Conservation (phyloP, 2,888 invertebrate species). For the Lasius fuliginosus region DNA sequence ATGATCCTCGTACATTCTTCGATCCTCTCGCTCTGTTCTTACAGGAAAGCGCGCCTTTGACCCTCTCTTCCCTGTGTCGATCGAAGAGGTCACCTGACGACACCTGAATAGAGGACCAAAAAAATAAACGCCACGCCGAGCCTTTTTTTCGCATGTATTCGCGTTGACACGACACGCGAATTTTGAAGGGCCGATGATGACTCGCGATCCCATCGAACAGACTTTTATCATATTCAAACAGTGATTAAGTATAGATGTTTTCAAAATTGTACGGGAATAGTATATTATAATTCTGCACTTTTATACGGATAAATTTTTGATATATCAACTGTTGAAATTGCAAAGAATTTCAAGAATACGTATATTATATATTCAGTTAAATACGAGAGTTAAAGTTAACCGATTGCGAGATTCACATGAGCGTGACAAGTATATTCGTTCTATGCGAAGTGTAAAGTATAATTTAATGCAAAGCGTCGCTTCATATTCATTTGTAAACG, state of each 20-base stretch:
- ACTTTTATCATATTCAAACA: not conserved
- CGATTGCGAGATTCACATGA: not conserved
- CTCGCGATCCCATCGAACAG: slow-evolving; percentile 14
- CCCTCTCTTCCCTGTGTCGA: slow-evolving; percentile 63
- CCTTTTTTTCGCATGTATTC: slow-evolving; percentile 58
- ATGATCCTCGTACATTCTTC: slow-evolving; percentile 31
- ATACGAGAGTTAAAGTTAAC: not conserved
- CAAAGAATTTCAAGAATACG: not conserved
- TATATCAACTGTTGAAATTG: not conserved
- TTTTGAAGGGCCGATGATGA: slow-evolving; percentile 27
- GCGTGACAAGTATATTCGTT: not conserved
- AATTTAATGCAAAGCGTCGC: not conserved
- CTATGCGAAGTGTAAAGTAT: not conserved
- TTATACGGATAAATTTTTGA: not conserved
- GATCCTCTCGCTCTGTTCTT: slow-evolving; percentile 13
- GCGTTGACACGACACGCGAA: slow-evolving; percentile 61
- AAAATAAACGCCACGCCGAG: slow-evolving; percentile 20
- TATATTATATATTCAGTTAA: not conserved
- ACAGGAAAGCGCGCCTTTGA: slow-evolving; percentile 63
- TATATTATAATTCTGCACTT: not conserved
- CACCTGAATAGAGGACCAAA: slow-evolving; percentile 43
- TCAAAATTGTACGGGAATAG: not conserved
- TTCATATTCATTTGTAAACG: slow-evolving; percentile 27
- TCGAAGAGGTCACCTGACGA: slow-evolving; percentile 62
- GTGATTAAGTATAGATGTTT: slow-evolving; percentile 9